Conservation (phyloP, 2,888 invertebrate genomes). For the Pachycephus smyrnensis region DNA sequence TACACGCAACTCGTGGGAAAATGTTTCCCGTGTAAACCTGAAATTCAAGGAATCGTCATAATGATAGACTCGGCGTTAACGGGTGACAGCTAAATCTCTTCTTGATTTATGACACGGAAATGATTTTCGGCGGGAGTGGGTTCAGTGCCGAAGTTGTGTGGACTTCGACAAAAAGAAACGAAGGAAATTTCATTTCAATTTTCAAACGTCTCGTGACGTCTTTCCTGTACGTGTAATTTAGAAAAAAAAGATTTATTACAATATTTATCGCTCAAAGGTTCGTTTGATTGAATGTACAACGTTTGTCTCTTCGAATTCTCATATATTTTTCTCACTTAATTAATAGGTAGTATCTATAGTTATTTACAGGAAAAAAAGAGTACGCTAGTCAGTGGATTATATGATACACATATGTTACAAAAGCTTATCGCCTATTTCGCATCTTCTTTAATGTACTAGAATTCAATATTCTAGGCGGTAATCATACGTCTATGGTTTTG, state of each 20-base stretch:
- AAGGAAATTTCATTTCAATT: not conserved
- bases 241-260: not conserved
- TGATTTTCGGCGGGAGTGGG: not conserved
- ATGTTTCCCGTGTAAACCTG: not conserved
- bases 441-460: not conserved
- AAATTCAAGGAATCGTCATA: constrained; percentile 44
- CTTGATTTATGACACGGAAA: constrained; percentile 45
- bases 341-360: not conserved
- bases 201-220: not conserved
- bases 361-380: not conserved
- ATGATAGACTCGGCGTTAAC: constrained; percentile 4
- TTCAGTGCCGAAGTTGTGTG: not conserved
- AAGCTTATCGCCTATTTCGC: constrained; percentile 4
- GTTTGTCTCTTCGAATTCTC: not conserved
- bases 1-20: constrained; percentile 19
- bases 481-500: not conserved
- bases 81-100: constrained; percentile 40
- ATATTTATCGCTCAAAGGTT: not conserved
- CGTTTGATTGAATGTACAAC: not conserved
- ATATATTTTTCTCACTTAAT: constrained; percentile 2
- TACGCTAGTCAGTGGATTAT: not conserved
- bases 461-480: not conserved
- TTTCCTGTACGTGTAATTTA: not conserved
- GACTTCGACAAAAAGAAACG: not conserved
- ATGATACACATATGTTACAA: constrained; percentile 16